A percentile compares a stretch with the other conserved stretches of the same genome.
phyloP scores from a whole-genome alignment of 2,888 invertebrate species.

The Timandra comae region DNA sequence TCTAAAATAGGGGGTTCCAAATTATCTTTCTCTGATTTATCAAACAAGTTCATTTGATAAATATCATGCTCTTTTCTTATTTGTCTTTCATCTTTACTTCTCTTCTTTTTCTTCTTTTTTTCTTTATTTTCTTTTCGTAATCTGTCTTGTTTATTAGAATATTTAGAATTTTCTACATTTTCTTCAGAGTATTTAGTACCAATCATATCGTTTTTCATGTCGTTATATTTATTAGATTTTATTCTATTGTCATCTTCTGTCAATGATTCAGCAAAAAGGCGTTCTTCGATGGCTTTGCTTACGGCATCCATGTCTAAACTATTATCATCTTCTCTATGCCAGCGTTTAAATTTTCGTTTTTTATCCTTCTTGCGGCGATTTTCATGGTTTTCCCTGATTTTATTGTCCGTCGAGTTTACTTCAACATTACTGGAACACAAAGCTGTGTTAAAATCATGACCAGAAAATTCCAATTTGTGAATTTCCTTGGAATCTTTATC shows the following conservation, averaged over 20 bases:
- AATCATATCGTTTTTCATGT: constrained; percentile 25
- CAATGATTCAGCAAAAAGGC: constrained; percentile 82
- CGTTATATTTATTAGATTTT: constrained; percentile 44
- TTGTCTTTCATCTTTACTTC: constrained; percentile 86
- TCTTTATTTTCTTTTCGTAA: constrained; percentile 80
- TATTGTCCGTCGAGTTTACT: constrained; percentile 33
- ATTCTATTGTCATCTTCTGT: constrained; percentile 65
- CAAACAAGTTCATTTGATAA: constrained; percentile 74
- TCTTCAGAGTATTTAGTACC: constrained; percentile 79
- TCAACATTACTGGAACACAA: constrained; percentile 24
- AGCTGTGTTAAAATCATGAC: constrained; percentile 34
- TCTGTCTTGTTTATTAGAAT: constrained; percentile 43
- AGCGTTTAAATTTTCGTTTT: constrained; percentile 79
- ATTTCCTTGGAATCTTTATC: constrained; percentile 46
- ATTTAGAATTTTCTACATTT: constrained; percentile 20
- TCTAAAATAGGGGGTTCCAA: constrained; percentile 32
- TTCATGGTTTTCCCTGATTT: constrained; percentile 68
- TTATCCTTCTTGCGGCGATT: constrained; percentile 78
- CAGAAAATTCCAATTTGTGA: constrained; percentile 38
- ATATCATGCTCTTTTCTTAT: constrained; percentile 82
- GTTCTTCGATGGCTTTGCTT: constrained; percentile 88
- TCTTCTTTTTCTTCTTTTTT: constrained; percentile 90
- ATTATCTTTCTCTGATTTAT: constrained; percentile 37
- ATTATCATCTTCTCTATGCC: constrained; percentile 82
- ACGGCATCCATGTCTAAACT: constrained; percentile 89